Conservation (phyloP, 2,113 vertebrate genomes). For the Rhadina sibilatrix region DNA sequence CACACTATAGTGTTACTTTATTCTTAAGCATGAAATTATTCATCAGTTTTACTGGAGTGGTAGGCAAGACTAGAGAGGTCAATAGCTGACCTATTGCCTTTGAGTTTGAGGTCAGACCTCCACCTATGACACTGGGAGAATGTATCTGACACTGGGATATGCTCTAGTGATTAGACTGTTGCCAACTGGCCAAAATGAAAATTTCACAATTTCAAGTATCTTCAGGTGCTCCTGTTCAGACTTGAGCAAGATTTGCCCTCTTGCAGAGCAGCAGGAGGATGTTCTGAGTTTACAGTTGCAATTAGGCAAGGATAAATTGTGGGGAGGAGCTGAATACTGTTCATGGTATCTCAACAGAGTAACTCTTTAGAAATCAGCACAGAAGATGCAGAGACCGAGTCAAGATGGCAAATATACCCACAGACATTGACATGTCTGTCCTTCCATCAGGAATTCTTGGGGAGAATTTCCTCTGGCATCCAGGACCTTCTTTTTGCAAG, state of each 20-base stretch:
- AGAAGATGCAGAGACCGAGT: not conserved
- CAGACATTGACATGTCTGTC: not conserved
- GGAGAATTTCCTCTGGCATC: not conserved
- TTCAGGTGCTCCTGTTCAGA: not conserved
- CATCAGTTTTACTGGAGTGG: not conserved
- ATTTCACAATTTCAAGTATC: fast-evolving
- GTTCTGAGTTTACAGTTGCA: not conserved
- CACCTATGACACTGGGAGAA: not conserved
- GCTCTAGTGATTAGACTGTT: not conserved
- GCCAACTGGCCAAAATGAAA: not conserved
- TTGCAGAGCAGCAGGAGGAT: not conserved
- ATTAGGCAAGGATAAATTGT: not conserved
- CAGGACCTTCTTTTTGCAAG: not conserved
- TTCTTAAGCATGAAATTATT: not conserved
- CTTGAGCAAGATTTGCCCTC: not conserved
- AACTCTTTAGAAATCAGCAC: not conserved
- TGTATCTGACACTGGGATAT: not conserved
- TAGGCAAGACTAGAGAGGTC: not conserved
- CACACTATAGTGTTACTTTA: not conserved
- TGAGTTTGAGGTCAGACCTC: not conserved
- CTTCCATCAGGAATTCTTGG: not conserved
- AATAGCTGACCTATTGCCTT: not conserved
- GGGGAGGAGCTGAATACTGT: not conserved
- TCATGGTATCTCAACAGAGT: not conserved
- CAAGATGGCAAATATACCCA: not conserved